Conservation (phyloP, 1,140 invertebrate genomes). For the Penaeus vannamei region DNA sequence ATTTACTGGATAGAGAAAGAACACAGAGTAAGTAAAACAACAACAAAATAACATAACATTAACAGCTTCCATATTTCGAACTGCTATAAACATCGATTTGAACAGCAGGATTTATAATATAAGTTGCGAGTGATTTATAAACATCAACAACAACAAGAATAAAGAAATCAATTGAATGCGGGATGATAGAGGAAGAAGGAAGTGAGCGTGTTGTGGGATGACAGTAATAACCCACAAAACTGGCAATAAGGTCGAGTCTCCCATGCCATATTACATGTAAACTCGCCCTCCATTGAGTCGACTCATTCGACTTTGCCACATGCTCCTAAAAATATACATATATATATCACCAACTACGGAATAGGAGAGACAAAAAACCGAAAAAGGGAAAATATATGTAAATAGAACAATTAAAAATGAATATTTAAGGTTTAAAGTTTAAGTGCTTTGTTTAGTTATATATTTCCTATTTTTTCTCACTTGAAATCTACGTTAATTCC, state of each 20-base stretch:
- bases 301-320: constrained; percentile 17
- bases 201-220: constrained; percentile 36
- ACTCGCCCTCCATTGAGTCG: too few species aligned
- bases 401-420: too few species aligned
- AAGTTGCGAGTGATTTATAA: constrained; percentile 48
- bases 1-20: background rate
- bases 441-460: too few species aligned
- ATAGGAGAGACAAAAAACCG: background rate
- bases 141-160: constrained; percentile 53
- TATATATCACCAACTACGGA: background rate
- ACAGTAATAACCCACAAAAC: constrained; percentile 27
- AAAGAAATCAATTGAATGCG: constrained; percentile 53
- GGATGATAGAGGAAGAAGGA: constrained; percentile 58
- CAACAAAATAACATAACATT: background rate
- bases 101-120: constrained; percentile 50
- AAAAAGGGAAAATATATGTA: too few species aligned
- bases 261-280: too few species aligned
- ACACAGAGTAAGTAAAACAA: background rate
- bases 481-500: too few species aligned
- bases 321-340: background rate
- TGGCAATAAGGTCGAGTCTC: too few species aligned
- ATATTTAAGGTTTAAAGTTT: too few species aligned
- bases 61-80: constrained; percentile 57
- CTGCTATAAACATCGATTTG: constrained; percentile 56
- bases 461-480: too few species aligned